Evolutionary conservation across 2,797 vertebrate species (phyloP).

Genomic region (Staurois parvus): DNA sequence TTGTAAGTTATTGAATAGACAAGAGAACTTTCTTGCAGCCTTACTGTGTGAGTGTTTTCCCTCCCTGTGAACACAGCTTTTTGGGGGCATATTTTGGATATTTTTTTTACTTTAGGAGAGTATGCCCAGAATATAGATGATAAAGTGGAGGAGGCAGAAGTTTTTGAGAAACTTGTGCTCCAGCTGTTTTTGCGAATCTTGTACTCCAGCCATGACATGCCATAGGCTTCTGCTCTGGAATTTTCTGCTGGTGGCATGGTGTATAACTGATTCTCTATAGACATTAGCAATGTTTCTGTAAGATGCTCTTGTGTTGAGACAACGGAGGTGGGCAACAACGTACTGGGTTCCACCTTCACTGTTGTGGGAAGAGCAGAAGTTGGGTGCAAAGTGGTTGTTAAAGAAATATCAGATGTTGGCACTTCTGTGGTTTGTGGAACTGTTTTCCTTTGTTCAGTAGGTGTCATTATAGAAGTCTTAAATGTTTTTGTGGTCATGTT

Average conservation of each 20-base stretch:
- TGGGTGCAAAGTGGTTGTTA: neutral
- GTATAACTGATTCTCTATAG: neutral
- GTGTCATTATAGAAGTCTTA: neutral
- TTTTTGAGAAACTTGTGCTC: too few relatives aligned
- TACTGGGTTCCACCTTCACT: neutral
- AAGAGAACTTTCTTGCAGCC: too few relatives aligned
- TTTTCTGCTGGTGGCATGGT: neutral
- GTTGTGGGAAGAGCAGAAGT: neutral
- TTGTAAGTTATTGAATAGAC: too few relatives aligned
- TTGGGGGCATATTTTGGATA: too few relatives aligned
- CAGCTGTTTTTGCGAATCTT: conserved; percentile 19
- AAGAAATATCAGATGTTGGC: neutral
- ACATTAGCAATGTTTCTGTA: neutral
- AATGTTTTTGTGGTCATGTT: neutral
- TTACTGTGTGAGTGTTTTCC: too few relatives aligned
- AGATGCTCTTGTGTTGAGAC: neutral
- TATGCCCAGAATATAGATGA: conserved; percentile 24
- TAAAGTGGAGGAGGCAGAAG: conserved; percentile 48
- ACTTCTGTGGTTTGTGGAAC: neutral
- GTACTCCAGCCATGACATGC: conserved; percentile 37
- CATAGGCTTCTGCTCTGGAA: neutral
- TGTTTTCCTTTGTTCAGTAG: neutral
- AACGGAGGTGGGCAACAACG: neutral
- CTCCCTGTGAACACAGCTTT: too few relatives aligned
- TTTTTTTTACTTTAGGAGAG: too few relatives aligned